A percentile compares a stretch with the other conserved stretches of the same genome.
These are phyloP conservation scores for Onchidella celtica DNA, from an alignment of 2,888 invertebrate species.

Conservation along the genomic window DNA sequence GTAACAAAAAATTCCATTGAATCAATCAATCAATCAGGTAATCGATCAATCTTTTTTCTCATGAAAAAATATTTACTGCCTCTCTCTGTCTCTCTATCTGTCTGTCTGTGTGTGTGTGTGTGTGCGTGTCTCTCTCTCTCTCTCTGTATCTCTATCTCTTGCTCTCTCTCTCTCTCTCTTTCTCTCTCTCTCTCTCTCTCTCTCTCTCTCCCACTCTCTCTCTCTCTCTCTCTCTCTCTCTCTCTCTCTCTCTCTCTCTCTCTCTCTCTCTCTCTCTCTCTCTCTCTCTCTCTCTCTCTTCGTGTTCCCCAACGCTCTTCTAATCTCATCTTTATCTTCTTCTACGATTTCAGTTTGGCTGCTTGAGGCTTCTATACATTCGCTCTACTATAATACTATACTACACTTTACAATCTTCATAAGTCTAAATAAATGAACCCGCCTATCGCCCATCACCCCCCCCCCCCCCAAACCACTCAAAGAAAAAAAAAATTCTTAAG, in stretches of 20 bases:
- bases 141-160: too few relatives aligned
- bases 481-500: too few relatives aligned
- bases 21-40: not conserved
- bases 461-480: too few relatives aligned
- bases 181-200: slow-evolving; percentile 17
- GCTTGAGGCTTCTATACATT: too few relatives aligned
- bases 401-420: too few relatives aligned
- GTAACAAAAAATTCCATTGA: too few relatives aligned
- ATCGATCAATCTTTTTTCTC: not conserved
- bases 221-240: not conserved
- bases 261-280: slow-evolving; percentile 22
- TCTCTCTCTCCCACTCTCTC: slow-evolving; percentile 11
- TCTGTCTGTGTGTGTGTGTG: slow-evolving; percentile 37
- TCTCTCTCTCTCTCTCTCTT: slow-evolving; percentile 2
- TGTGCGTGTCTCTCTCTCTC: too few relatives aligned
- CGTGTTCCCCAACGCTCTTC: not conserved
- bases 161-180: slow-evolving; percentile 18
- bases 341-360: too few relatives aligned
- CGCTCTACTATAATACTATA: too few relatives aligned
- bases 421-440: too few relatives aligned
- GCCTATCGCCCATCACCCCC: too few relatives aligned
- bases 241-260: slow-evolving; percentile 1
- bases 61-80: slow-evolving; percentile 28
- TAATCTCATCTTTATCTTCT: not conserved
- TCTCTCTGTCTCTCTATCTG: slow-evolving; percentile 41